A percentile compares a stretch with the other conserved stretches of the same genome.
Evolutionary conservation across 1,140 invertebrate genomes (phyloP).

Genomic region (Proales similis): DNA sequence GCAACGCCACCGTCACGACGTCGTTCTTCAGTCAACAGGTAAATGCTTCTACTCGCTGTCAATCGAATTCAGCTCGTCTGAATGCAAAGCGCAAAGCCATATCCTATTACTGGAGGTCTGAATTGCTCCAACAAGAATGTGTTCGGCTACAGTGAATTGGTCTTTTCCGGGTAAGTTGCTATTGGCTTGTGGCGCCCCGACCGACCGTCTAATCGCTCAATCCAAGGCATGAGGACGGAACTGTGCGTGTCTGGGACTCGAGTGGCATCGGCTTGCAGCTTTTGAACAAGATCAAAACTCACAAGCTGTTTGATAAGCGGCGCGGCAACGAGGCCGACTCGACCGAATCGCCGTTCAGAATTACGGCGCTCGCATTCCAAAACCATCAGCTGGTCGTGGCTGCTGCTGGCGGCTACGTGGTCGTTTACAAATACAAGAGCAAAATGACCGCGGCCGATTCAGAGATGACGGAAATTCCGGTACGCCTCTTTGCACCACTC

Average conservation of each 20-base stretch:
- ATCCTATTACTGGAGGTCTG: slow-evolving; percentile 20
- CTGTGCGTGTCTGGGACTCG: slow-evolving; percentile 16
- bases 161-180: slow-evolving; percentile 20
- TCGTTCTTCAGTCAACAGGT: too few relatives aligned
- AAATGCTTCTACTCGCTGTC: too few relatives aligned
- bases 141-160: slow-evolving; percentile 28
- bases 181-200: too few relatives aligned
- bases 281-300: slow-evolving; percentile 31
- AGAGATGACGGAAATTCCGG: slow-evolving; percentile 19
- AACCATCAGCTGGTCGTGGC: slow-evolving; percentile 33
- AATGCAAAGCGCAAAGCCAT: too few relatives aligned
- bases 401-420: slow-evolving; percentile 31
- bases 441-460: slow-evolving; percentile 16
- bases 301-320: slow-evolving; percentile 35
- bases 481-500: not conserved
- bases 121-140: slow-evolving; percentile 29
- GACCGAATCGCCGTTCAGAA: slow-evolving; percentile 25
- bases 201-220: too few relatives aligned
- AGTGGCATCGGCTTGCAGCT: slow-evolving; percentile 7
- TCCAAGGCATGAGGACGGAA: slow-evolving; percentile 32
- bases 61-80: too few relatives aligned
- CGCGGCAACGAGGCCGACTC: slow-evolving; percentile 13
- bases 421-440: slow-evolving; percentile 20
- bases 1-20: slow-evolving; percentile 3
- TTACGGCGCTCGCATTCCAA: slow-evolving; percentile 12